Conservation (phyloP, 2,113 vertebrate genomes). For the Glaucidium brasilianum region DNA sequence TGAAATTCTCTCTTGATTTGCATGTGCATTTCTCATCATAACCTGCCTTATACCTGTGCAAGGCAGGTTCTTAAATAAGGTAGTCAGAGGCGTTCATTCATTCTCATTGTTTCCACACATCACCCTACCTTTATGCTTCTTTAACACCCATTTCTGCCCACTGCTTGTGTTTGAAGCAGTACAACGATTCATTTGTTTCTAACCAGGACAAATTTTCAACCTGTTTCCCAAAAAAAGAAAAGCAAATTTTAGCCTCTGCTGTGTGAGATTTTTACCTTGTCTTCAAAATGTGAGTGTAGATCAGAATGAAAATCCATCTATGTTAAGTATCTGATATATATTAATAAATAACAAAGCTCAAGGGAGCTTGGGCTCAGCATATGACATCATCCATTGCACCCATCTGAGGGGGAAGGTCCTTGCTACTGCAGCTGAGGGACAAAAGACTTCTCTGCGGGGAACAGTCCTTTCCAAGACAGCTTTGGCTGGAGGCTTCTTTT, state of each 20-base stretch:
- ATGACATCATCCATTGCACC: neutral
- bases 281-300: neutral
- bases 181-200: neutral
- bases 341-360: neutral
- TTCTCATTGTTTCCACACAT: neutral
- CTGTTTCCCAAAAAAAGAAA: neutral
- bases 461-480: neutral
- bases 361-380: neutral
- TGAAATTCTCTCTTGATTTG: neutral
- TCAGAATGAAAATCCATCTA: neutral
- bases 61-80: neutral
- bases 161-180: neutral
- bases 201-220: neutral
- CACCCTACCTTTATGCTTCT: neutral
- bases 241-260: neutral
- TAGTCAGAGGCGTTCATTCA: neutral
- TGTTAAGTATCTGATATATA: neutral
- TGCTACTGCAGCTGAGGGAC: neutral
- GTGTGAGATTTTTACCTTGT: neutral
- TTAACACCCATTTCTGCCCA: neutral
- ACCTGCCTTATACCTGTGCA: neutral
- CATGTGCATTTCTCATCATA: neutral
- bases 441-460: neutral
- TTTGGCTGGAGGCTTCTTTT: neutral
- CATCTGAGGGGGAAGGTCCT: neutral